Base-by-base conservation (phyloP, 2,113 vertebrate species). In the Myotis brandtii region DNA sequence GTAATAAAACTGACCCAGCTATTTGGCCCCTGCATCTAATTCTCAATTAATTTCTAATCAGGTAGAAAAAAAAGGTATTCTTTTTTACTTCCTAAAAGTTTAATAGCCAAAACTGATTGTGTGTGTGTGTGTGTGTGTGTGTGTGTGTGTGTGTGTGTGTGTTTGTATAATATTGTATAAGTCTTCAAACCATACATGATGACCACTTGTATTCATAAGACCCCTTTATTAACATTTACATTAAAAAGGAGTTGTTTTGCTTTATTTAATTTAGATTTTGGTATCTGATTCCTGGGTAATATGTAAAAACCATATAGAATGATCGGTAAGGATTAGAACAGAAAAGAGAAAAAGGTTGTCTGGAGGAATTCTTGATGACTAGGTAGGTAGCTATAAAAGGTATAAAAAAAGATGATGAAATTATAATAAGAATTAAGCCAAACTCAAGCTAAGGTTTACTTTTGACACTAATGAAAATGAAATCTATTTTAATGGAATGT, bases 191-290 rank as follows among this genome's bases (percentile, higher is more conserved):
- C 50, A 18, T 56, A 25, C 11, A 50, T 84, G 30, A 25, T 72
- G 10, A 20, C 0, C 9, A 84, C 34, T 70, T 3, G 0, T 76
- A 52, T 54, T 8, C 3, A 37, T 25, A 86, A 93, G 17, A 34
- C 30, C 17, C 91, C 34, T 79, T 88, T 27, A 69, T 32, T 93
- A 64, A 43, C 6, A 62, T 56, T 9, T 82, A n/a, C 40, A 52
- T 73, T 82, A 20, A 62, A 89, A 59, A 91, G 1, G 1, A 66
- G 4, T 34, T 86, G 11, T 46, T 23, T 43, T 81, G 20, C 23
- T 87, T 73, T 64, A 25, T n/a, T 95, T 88, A 76, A 69, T 59
- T 93, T 96, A 88, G 20, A 90, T 84, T 64, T 92, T 82, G 10
- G 10, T 32, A 69, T 73, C 86, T 91, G 18, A 86, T 40, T 86